A percentile compares a stretch with the other conserved stretches of the same genome.
Evolutionary conservation across 2,797 vertebrate species (phyloP).

Genomic region (Anas georgica): DNA sequence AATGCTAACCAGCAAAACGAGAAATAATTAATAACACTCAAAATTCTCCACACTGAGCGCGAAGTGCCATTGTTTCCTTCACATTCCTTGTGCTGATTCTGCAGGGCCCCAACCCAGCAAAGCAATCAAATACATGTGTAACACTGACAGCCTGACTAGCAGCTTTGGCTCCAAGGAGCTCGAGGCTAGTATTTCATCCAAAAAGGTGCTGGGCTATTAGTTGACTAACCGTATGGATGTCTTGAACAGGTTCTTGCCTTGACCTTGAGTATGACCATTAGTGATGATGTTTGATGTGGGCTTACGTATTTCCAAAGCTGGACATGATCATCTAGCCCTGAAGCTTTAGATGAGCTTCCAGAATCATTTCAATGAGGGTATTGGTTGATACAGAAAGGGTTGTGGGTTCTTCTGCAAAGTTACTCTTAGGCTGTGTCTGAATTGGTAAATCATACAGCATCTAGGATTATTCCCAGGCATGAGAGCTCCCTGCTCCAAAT

Average conservation of each 20-base stretch:
- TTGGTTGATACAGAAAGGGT: background rate
- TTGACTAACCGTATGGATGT: background rate
- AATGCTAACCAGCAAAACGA: constrained; percentile 20
- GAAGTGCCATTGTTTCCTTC: constrained; percentile 34
- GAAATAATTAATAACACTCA: constrained; percentile 55
- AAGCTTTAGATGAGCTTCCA: background rate
- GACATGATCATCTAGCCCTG: background rate
- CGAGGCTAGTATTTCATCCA: background rate
- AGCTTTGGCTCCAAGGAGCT: constrained; percentile 8
- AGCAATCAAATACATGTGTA: constrained; percentile 54
- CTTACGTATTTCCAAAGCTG: background rate
- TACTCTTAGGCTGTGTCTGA: background rate
- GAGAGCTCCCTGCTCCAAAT: background rate
- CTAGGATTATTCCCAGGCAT: background rate
- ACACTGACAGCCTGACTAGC: constrained; percentile 42
- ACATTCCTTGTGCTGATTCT: background rate
- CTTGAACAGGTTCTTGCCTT: constrained; percentile 16
- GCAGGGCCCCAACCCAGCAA: constrained; percentile 20
- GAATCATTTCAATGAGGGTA: background rate
- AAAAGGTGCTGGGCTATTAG: background rate
- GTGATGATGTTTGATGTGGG: background rate
- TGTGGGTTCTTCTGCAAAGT: background rate
- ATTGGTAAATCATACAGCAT: background rate
- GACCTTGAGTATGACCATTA: background rate
- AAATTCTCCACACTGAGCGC: background rate